These are phyloP conservation scores for Vulpes lagopus DNA, from an alignment of 2,113 vertebrate genomes.

Conservation along the genomic window DNA sequence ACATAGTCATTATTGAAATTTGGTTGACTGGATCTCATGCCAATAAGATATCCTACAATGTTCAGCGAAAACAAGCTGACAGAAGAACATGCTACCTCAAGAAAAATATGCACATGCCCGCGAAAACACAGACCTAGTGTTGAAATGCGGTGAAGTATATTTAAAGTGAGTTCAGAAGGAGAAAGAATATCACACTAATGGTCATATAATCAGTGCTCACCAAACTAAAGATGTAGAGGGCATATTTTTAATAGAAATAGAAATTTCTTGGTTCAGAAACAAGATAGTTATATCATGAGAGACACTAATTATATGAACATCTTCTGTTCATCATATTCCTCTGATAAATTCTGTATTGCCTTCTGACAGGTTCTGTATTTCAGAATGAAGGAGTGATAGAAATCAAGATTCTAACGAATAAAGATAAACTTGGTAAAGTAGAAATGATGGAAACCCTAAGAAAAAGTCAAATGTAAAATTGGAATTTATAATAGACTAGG, in stretches of 20 bases:
- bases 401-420: neutral
- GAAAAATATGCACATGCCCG: neutral
- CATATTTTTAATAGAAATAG: neutral
- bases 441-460: conserved; percentile 49
- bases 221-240: neutral
- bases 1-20: neutral
- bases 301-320: neutral
- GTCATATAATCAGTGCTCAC: neutral
- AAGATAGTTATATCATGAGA: neutral
- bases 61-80: neutral
- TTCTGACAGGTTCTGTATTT: conserved; percentile 33
- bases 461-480: conserved; percentile 42
- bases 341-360: neutral
- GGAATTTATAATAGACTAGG: neutral
- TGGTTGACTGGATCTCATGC: neutral
- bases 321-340: neutral
- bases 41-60: neutral
- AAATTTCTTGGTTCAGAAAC: neutral
- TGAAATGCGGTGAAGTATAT: neutral
- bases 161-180: neutral
- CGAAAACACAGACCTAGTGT: neutral
- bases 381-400: conserved; percentile 19
- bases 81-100: neutral
- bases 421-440: conserved; percentile 34
- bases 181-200: neutral